Evolutionary conservation across 2,888 invertebrate species (phyloP).

Genomic region (Pogonocherus hispidulus): DNA sequence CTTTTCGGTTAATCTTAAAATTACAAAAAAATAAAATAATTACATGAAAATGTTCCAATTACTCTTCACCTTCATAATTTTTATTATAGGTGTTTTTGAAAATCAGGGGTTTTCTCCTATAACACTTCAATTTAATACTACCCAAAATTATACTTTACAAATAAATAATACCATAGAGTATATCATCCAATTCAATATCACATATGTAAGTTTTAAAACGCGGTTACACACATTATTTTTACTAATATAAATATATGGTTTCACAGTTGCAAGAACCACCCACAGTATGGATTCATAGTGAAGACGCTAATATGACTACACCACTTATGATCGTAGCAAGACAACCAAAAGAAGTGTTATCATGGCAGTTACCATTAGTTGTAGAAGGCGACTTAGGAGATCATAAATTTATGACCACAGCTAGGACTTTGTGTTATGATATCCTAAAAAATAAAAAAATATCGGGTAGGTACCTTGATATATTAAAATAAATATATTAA

Average conservation of each 20-base stretch:
- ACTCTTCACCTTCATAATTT: background rate
- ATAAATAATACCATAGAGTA: conserved; percentile 21
- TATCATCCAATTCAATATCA: conserved; percentile 17
- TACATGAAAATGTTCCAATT: too few relatives aligned
- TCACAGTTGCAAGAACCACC: conserved; percentile 44
- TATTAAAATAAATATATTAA: too few relatives aligned
- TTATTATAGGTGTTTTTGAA: background rate
- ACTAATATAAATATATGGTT: background rate
- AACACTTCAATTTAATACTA: background rate
- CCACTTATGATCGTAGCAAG: conserved; percentile 83
- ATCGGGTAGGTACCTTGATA: conserved; percentile 30
- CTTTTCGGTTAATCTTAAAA: background rate
- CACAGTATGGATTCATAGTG: conserved; percentile 53
- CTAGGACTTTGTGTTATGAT: conserved; percentile 76
- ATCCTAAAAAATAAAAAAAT: conserved; percentile 55
- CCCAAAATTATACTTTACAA: conserved; percentile 11
- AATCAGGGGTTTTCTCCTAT: conserved; percentile 5
- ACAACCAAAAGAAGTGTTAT: conserved; percentile 81
- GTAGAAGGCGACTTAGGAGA: conserved; percentile 69
- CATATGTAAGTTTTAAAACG: background rate
- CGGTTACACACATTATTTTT: background rate
- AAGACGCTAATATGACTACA: conserved; percentile 43
- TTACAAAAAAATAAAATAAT: background rate
- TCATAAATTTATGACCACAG: conserved; percentile 70
- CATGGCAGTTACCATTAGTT: conserved; percentile 84